Evolutionary conservation across 2,888 invertebrate species (phyloP), one percentile per base, ranked within the genome.

Genomic region (Hoplodrina ambigua): DNA sequence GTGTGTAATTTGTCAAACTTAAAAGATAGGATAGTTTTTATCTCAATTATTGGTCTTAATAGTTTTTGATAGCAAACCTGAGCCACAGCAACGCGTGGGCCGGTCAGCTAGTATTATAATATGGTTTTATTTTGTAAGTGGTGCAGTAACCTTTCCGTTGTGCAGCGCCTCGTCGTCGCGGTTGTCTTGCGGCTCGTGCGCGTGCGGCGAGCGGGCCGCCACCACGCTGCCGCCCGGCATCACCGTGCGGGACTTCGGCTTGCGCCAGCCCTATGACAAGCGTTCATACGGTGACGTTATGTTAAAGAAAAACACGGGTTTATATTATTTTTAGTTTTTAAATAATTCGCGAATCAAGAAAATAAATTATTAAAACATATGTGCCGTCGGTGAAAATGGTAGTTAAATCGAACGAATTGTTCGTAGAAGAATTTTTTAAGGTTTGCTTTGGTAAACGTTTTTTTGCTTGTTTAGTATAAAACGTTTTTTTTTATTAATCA

Each of bases 161-260:
- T 91, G 92, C 54, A 91, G 80, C 2, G 88, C 75, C 17, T 95
- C 94, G 0, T 94, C 94, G 46, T 90, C 90, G 44, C 84, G 76
- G 50, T 66, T 74, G 67, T 91, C 87, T 5, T 74, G 79, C 0
- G 85, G 72, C 71, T 91, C 91, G 83, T 89, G 91, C 25, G 90
- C 88, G 85, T 92, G 94, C 63, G 94, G 91, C 73, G 92, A 92
- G 63, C 93, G 91, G 65, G 93, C 90, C 1, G 92, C 89, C 19
- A 92, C 93, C 63, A 91, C 86, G 69, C 87, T 92, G 76, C 93
- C 92, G 82, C 93, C 93, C 78, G 97, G 97, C 97, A 97, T 97
- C 94, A 97, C 97, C 89, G 97, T 97, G 91, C 97, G 97, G 86
- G 97, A 97, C 95, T 97, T 97, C 91, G 97, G 97, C 95, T 97